Evolutionary conservation across 2,113 vertebrate genomes (phyloP).

Genomic region (Gopherus evgoodei): DNA sequence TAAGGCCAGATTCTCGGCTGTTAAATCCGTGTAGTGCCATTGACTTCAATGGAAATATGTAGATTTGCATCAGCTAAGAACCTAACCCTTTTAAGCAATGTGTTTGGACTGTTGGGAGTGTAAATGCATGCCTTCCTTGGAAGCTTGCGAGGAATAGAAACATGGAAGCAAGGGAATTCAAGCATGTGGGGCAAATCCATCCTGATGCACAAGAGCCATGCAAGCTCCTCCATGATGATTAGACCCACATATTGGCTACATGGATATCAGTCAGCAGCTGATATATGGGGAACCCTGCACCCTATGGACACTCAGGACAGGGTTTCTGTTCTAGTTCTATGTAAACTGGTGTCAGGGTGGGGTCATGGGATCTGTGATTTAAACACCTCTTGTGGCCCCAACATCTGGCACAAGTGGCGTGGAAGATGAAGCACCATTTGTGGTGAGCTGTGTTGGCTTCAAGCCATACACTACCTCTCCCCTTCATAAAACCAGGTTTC

Average conservation of each 20-base stretch:
- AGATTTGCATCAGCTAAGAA: neutral
- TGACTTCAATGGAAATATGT: neutral
- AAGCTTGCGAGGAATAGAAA: neutral
- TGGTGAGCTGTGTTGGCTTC: neutral
- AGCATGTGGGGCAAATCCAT: neutral
- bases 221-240: neutral
- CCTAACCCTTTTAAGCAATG: neutral
- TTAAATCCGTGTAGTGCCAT: neutral
- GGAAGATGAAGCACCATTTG: neutral
- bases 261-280: neutral
- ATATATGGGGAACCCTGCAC: neutral
- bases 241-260: neutral
- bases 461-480: neutral
- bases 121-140: neutral
- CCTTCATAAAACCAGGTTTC: neutral
- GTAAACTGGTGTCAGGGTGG: neutral
- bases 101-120: neutral
- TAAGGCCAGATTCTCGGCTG: neutral
- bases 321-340: neutral
- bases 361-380: neutral
- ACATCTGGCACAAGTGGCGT: neutral
- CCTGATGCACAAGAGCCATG: neutral
- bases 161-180: neutral
- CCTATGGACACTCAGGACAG: neutral
- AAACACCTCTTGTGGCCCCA: neutral